Conservation (phyloP, 2,113 vertebrate species). For the Alouatta palliata region DNA sequence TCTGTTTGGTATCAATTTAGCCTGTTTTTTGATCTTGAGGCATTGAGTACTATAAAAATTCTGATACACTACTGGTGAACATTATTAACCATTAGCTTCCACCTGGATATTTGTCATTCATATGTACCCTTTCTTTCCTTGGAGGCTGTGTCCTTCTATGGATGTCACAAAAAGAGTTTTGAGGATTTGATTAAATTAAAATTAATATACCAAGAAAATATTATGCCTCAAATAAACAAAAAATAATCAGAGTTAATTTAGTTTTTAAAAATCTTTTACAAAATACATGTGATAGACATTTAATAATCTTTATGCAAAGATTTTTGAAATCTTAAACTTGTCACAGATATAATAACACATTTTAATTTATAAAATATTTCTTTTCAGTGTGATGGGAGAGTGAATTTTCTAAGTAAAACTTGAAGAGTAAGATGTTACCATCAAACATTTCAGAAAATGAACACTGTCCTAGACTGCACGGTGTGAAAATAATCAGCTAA, state of each 20-base stretch:
- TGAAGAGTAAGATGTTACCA: not conserved
- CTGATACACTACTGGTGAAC: not conserved
- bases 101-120: not conserved
- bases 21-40: not conserved
- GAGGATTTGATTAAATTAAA: not conserved
- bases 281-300: not conserved
- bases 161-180: not conserved
- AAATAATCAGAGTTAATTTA: not conserved
- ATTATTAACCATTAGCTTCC: not conserved
- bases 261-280: not conserved
- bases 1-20: not conserved
- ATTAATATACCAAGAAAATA: not conserved
- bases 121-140: not conserved
- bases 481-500: not conserved
- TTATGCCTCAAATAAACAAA: not conserved
- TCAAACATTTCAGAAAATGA: not conserved
- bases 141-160: not conserved
- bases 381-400: not conserved
- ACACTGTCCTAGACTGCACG: not conserved
- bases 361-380: not conserved
- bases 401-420: not conserved
- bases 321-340: not conserved
- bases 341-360: not conserved
- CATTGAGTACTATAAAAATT: not conserved
- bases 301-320: not conserved